phyloP scores from a whole-genome alignment of 2,797 vertebrate species.

The Karalla daura region DNA sequence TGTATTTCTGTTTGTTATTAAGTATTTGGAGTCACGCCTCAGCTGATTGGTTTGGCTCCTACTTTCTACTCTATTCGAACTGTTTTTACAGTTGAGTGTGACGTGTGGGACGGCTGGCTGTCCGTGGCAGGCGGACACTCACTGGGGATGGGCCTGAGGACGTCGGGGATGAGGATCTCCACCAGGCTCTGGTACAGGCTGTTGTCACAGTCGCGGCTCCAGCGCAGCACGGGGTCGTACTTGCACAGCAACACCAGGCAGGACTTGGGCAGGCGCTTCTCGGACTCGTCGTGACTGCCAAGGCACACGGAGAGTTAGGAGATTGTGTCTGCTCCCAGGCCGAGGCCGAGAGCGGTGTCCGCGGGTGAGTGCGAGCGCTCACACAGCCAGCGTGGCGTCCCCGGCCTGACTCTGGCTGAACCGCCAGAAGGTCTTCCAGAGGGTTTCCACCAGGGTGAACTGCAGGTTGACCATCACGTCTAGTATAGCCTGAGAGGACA shows the following conservation, averaged over 20 bases:
- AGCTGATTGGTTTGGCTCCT: too few relatives aligned
- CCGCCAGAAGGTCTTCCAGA: slow-evolving; percentile 97
- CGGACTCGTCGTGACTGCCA: slow-evolving; percentile 91
- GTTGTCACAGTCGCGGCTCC: slow-evolving; percentile 94
- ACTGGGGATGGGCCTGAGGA: slow-evolving; percentile 96
- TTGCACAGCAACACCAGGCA: slow-evolving; percentile 92
- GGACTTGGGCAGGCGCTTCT: slow-evolving; percentile 93
- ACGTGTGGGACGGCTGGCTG: too few relatives aligned
- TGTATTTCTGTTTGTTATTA: too few relatives aligned
- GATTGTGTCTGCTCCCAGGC: background rate
- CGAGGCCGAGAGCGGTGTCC: background rate
- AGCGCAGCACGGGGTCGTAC: slow-evolving; percentile 92
- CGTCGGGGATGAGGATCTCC: slow-evolving; percentile 95
- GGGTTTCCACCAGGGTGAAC: slow-evolving; percentile 94
- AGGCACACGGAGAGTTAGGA: slow-evolving; percentile 15
- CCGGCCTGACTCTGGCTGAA: slow-evolving; percentile 89
- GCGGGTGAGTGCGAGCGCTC: slow-evolving; percentile 64
- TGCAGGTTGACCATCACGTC: slow-evolving; percentile 97
- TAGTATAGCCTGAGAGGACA: slow-evolving; percentile 87
- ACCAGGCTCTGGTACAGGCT: slow-evolving; percentile 94
- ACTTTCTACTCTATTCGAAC: too few relatives aligned
- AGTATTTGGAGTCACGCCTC: too few relatives aligned
- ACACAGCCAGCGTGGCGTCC: slow-evolving; percentile 88
- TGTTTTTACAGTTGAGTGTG: too few relatives aligned
- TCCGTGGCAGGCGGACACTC: slow-evolving; percentile 65